phyloP scores from a whole-genome alignment of 2,888 invertebrate genomes.

The Lasioglossum zephyrum region DNA sequence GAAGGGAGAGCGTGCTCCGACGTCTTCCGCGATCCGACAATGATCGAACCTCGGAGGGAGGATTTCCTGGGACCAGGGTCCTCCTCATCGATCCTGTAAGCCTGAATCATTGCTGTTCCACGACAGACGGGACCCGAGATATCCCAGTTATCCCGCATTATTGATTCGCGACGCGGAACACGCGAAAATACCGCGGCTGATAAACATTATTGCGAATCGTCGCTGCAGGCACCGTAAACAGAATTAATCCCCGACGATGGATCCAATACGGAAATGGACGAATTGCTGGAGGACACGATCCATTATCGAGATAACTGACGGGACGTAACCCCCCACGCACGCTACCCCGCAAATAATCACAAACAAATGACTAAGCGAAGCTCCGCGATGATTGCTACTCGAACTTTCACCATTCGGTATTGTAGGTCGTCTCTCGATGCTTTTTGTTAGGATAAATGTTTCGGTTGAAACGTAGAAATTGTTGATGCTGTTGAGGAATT shows the following conservation, averaged over 20 bases:
- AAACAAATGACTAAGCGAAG: neutral
- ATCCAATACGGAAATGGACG: neutral
- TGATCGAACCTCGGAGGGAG: neutral
- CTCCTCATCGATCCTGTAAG: neutral
- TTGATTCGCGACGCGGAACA: conserved; percentile 5
- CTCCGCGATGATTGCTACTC: neutral
- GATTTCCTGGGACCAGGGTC: neutral
- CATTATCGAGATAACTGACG: neutral
- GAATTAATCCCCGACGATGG: conserved; percentile 2
- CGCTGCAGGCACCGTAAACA: conserved; percentile 13
- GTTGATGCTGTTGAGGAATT: too few relatives aligned
- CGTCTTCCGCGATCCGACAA: conserved; percentile 1
- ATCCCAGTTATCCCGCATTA: conserved; percentile 2
- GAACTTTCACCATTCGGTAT: too few relatives aligned
- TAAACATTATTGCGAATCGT: conserved; percentile 13
- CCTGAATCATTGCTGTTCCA: conserved; percentile 10
- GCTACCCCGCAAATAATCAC: neutral
- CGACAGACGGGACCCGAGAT: neutral
- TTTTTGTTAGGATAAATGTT: too few relatives aligned
- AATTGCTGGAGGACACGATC: neutral
- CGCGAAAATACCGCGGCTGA: conserved; percentile 4
- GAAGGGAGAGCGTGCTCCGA: neutral
- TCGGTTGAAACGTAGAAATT: too few relatives aligned
- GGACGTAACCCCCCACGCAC: neutral
- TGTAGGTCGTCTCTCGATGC: too few relatives aligned